A percentile compares a stretch with the other conserved stretches of the same genome.
Evolutionary conservation across 2,797 vertebrate species (phyloP).

Genomic region (Eutrigla gurnardus): DNA sequence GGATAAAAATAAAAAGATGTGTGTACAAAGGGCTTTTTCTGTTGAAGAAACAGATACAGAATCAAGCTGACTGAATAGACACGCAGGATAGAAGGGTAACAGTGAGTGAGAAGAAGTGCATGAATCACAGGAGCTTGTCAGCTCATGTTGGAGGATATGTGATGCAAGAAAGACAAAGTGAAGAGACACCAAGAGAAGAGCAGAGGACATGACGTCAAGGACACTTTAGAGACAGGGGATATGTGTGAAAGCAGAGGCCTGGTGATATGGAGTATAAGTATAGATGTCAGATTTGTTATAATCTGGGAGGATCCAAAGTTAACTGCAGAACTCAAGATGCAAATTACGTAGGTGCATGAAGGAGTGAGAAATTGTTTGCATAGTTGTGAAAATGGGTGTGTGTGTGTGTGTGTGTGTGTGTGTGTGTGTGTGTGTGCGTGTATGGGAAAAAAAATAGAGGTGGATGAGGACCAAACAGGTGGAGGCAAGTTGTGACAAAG

Average conservation of each 20-base stretch:
- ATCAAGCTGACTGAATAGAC: neutral
- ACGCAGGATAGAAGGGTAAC: neutral
- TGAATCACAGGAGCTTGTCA: conserved; percentile 18
- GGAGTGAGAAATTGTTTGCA: conserved; percentile 38
- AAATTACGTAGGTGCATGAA: conserved; percentile 44
- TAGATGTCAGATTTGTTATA: conserved; percentile 6
- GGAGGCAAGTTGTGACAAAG: conserved; percentile 67
- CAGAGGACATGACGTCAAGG: conserved; percentile 42
- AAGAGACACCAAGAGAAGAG: conserved; percentile 3
- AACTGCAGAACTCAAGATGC: conserved; percentile 21
- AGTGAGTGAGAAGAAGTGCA: conserved; percentile 1
- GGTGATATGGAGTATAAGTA: neutral
- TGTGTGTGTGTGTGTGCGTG: conserved; percentile 9
- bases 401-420: conserved; percentile 1
- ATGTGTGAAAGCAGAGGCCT: conserved; percentile 43
- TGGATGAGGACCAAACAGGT: conserved; percentile 55
- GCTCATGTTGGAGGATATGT: conserved; percentile 22
- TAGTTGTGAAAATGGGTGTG: conserved; percentile 2
- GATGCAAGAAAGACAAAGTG: neutral
- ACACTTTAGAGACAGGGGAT: neutral
- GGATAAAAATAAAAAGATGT: neutral
- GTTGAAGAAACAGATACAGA: neutral
- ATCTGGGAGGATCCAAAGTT: conserved; percentile 19
- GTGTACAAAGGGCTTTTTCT: neutral
- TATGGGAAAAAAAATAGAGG: conserved; percentile 1